These are phyloP conservation scores for Choristoneura rosaceana DNA, from an alignment of 2,888 invertebrate species.

Conservation along the genomic window DNA sequence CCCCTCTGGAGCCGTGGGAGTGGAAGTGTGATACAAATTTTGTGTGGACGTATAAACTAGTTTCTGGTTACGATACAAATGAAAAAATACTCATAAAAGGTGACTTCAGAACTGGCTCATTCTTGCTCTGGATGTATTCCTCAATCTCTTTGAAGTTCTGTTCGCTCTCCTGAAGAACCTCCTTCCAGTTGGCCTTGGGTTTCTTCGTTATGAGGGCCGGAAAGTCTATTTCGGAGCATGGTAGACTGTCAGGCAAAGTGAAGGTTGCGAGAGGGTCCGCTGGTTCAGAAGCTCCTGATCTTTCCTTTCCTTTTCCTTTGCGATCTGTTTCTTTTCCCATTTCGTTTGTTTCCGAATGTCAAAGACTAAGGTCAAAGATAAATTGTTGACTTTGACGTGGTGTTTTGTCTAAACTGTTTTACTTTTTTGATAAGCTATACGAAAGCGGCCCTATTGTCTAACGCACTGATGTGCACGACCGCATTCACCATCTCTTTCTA, in stretches of 20 bases:
- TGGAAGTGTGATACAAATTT: no score
- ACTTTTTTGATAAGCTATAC: background rate
- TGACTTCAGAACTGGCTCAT: slow-evolving; percentile 54
- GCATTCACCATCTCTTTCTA: no score
- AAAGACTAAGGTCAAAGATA: background rate
- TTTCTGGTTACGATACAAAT: background rate
- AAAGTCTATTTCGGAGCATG: slow-evolving; percentile 74
- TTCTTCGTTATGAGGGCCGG: slow-evolving; percentile 61
- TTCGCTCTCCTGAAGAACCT: slow-evolving; percentile 67
- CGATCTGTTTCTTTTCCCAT: slow-evolving; percentile 71
- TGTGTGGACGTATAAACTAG: no score
- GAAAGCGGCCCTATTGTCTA: background rate
- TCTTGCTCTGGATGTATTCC: slow-evolving; percentile 60
- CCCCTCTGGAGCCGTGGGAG: no score
- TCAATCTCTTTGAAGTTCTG: slow-evolving; percentile 59
- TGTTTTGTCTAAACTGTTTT: background rate
- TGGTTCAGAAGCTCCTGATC: slow-evolving; percentile 54
- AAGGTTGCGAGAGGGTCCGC: slow-evolving; percentile 63
- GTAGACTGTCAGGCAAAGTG: slow-evolving; percentile 70
- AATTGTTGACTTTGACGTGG: background rate
- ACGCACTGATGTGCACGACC: no score
- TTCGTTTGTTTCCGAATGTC: slow-evolving; percentile 26
- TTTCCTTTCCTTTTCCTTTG: slow-evolving; percentile 63
- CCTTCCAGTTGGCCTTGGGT: slow-evolving; percentile 64
- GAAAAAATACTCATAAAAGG: slow-evolving; percentile 69